These are phyloP conservation scores for Helleia helle DNA, from an alignment of 2,888 invertebrate genomes.

Conservation along the genomic window DNA sequence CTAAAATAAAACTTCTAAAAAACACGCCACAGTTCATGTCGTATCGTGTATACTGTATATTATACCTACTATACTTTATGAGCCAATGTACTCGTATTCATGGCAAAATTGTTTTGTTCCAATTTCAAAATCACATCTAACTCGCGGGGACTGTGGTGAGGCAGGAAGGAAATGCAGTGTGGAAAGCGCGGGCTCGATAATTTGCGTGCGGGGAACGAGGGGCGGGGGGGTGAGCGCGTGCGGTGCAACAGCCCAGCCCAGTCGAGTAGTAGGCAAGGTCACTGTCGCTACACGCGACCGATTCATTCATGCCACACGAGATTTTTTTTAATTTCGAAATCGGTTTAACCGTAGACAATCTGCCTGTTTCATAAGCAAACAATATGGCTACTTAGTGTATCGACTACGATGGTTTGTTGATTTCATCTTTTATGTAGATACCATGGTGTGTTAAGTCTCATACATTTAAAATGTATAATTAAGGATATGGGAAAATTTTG, in stretches of 20 bases:
- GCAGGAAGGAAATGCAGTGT: slow-evolving; percentile 20
- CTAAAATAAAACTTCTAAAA: no score
- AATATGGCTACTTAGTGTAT: no score
- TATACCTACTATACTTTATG: not conserved
- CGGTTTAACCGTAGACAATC: not conserved
- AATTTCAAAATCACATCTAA: slow-evolving; percentile 16
- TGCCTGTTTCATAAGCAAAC: no score
- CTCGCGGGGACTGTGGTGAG: slow-evolving; percentile 13
- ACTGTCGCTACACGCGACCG: slow-evolving; percentile 51
- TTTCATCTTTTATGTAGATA: no score
- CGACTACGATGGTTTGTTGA: no score
- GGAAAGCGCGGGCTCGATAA: slow-evolving; percentile 50
- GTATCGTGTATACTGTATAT: no score
- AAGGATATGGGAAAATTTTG: no score
- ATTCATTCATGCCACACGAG: slow-evolving; percentile 42
- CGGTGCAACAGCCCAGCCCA: slow-evolving; percentile 45
- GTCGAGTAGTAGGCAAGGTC: slow-evolving; percentile 48
- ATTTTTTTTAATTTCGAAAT: slow-evolving; percentile 18
- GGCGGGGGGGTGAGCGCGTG: slow-evolving; percentile 30
- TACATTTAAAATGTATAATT: no score
- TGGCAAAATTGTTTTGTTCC: slow-evolving; percentile 9
- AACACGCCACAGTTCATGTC: no score
- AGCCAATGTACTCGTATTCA: not conserved
- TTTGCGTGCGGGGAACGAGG: slow-evolving; percentile 40
- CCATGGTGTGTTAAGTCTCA: no score